These are phyloP conservation scores for Monoplex corrugatus DNA, from an alignment of 2,888 invertebrate species.

Conservation along the genomic window DNA sequence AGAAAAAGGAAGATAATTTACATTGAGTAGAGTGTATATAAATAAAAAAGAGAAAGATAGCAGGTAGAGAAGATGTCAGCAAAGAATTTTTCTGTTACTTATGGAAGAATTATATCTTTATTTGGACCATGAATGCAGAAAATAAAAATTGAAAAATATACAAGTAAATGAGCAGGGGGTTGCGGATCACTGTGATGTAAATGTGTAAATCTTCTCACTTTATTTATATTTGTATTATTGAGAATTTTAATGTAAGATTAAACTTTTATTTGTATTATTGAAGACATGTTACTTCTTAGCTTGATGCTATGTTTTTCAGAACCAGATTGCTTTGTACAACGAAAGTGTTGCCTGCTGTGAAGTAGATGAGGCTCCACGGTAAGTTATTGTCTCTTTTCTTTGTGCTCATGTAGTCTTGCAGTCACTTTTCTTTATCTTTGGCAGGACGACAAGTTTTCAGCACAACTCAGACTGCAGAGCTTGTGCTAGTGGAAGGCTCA, in stretches of 20 bases:
- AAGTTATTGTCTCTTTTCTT: constrained; percentile 48
- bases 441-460: neutral
- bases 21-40: too few relatives aligned
- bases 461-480: neutral
- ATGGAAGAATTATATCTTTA: too few relatives aligned
- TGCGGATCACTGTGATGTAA: too few relatives aligned
- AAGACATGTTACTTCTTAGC: neutral
- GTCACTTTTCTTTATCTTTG: neutral
- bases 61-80: too few relatives aligned
- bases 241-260: too few relatives aligned
- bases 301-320: constrained; percentile 74
- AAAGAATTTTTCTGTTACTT: too few relatives aligned
- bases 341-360: constrained; percentile 88
- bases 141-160: neutral
- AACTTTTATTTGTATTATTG: neutral
- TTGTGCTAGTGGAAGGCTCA: too few relatives aligned
- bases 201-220: neutral
- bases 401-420: neutral
- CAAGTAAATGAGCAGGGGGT: neutral
- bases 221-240: neutral
- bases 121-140: neutral
- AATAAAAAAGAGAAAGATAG: too few relatives aligned
- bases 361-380: constrained; percentile 90
- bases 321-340: constrained; percentile 93
- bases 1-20: too few relatives aligned